These are phyloP conservation scores for Dorcus parallelipipedus DNA, from an alignment of 2,888 invertebrate genomes.

Conservation along the genomic window DNA sequence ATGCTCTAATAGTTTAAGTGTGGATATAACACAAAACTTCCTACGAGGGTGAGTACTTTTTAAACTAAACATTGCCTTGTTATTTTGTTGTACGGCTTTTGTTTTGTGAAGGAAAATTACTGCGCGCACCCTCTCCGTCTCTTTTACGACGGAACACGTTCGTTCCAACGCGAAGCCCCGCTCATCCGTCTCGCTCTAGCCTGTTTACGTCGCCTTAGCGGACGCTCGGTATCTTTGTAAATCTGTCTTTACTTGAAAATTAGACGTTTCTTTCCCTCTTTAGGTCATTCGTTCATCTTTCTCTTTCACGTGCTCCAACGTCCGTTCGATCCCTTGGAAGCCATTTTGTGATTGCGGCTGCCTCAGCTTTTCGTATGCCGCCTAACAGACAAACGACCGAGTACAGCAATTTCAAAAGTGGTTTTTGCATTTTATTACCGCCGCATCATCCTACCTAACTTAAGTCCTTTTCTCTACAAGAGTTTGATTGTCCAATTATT, in stretches of 20 bases:
- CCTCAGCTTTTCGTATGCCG: conserved; percentile 6
- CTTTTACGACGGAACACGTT: neutral
- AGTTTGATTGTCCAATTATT: too few species aligned
- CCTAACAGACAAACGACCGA: neutral
- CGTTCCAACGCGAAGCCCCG: neutral
- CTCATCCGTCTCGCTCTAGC: conserved; percentile 12
- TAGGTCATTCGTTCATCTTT: neutral
- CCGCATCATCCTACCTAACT: too few species aligned
- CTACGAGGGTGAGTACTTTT: conserved; percentile 10
- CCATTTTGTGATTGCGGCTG: conserved; percentile 42
- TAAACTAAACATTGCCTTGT: neutral
- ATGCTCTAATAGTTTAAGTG: conserved; percentile 12
- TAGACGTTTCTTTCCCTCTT: conserved; percentile 13
- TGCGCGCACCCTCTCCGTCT: conserved; percentile 4
- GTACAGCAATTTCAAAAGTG: conserved; percentile 4
- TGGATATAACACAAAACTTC: conserved; percentile 9
- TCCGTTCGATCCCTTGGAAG: conserved; percentile 32
- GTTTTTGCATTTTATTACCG: too few species aligned
- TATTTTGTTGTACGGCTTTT: conserved; percentile 7
- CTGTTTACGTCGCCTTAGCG: conserved; percentile 9
- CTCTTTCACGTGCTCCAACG: conserved; percentile 14
- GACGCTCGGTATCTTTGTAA: conserved; percentile 21
- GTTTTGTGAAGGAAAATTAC: conserved; percentile 13
- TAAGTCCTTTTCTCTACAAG: too few species aligned
- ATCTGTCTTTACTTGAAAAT: conserved; percentile 19